Evolutionary conservation across 2,888 invertebrate species (phyloP).

Genomic region (Drosophila rellima): DNA sequence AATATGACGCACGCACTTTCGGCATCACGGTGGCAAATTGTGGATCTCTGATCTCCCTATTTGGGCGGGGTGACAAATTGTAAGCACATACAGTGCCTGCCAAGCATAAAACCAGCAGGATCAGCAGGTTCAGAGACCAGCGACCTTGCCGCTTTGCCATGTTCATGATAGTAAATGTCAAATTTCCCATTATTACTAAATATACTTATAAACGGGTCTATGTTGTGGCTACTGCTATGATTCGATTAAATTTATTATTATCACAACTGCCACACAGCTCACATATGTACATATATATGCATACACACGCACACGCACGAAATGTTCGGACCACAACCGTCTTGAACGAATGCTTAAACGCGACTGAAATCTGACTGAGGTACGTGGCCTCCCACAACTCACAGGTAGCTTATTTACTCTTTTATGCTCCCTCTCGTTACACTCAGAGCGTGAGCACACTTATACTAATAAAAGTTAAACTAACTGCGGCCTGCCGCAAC

Average conservation of each 20-base stretch:
- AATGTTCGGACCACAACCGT: conserved; percentile 28
- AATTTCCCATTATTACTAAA: conserved; percentile 11
- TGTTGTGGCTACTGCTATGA: conserved; percentile 8
- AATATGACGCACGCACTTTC: conserved; percentile 84
- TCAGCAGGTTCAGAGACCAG: conserved; percentile 6
- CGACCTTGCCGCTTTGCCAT: conserved; percentile 49
- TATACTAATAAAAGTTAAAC: conserved; percentile 47
- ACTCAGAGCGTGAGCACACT: conserved; percentile 4
- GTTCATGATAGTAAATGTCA: conserved; percentile 1
- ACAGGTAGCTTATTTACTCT: conserved; percentile 32
- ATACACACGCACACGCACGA: conserved; percentile 1
- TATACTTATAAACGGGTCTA: conserved; percentile 36
- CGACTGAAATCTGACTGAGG: conserved; percentile 36
- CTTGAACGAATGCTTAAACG: conserved; percentile 30
- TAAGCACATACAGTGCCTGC: conserved; percentile 60
- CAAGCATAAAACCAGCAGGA: conserved; percentile 30
- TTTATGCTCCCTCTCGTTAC: conserved; percentile 8
- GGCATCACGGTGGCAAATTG: conserved; percentile 73
- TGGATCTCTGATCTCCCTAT: conserved; percentile 83
- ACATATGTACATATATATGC: conserved; percentile 10
- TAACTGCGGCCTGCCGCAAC: conserved; percentile 1
- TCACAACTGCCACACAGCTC: conserved; percentile 38
- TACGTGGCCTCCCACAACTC: conserved; percentile 1
- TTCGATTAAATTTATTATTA: conserved; percentile 62
- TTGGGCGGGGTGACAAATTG: conserved; percentile 85